phyloP scores from a whole-genome alignment of 1,140 invertebrate species.

The Drosophila nannoptera region DNA sequence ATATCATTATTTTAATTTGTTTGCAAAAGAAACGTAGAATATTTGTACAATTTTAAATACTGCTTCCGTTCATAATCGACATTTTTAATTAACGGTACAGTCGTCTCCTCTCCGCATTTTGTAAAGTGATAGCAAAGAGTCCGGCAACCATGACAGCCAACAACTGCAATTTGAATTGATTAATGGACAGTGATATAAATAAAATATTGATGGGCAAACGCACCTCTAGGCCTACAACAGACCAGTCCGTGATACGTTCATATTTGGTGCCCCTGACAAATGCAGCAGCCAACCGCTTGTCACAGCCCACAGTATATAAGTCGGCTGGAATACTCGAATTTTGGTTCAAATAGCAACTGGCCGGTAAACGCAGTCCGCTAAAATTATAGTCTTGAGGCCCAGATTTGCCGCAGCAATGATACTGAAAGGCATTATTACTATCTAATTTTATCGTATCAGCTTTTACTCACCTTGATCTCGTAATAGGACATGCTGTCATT shows the following conservation, averaged over 20 bases:
- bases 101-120: constrained; percentile 59
- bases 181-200: neutral
- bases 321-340: constrained; percentile 51
- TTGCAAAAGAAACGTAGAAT: neutral
- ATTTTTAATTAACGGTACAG: constrained; percentile 43
- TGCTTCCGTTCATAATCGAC: constrained; percentile 13
- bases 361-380: constrained; percentile 52
- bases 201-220: neutral
- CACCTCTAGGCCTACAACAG: constrained; percentile 69
- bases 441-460: neutral
- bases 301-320: constrained; percentile 57
- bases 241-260: constrained; percentile 68
- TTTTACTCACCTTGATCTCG: constrained; percentile 62
- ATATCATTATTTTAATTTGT: neutral
- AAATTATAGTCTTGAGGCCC: constrained; percentile 57
- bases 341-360: constrained; percentile 66
- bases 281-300: constrained; percentile 39
- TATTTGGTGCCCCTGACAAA: constrained; percentile 57
- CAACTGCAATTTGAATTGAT: constrained; percentile 28
- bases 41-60: constrained; percentile 48
- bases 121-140: constrained; percentile 67
- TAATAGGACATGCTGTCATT: constrained; percentile 59
- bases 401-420: constrained; percentile 68
- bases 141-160: constrained; percentile 57
- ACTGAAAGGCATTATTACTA: constrained; percentile 34